Evolutionary conservation across 2,797 vertebrate species (phyloP).

Genomic region (Lepilemur ruficaudatus): DNA sequence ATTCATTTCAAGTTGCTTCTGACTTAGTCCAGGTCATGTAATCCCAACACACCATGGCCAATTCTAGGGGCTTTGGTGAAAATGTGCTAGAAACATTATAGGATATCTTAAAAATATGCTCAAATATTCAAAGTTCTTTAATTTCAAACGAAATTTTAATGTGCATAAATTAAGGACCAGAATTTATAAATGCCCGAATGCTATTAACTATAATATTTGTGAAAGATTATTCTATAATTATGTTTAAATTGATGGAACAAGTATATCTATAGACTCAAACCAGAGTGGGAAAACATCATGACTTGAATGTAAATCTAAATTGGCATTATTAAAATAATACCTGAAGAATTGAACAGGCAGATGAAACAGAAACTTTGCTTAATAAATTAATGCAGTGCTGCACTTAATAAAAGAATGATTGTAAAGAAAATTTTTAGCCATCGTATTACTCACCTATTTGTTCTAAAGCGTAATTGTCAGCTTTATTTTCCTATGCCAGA

Average conservation of each 20-base stretch:
- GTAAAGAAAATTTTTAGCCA: constrained; percentile 66
- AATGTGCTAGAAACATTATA: background rate
- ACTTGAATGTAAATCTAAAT: constrained; percentile 57
- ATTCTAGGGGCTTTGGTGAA: background rate
- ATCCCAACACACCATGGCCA: background rate
- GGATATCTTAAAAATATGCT: background rate
- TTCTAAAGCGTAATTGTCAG: constrained; percentile 76
- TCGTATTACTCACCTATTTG: constrained; percentile 58
- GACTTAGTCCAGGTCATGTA: background rate
- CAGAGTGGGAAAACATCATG: constrained; percentile 26
- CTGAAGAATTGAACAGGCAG: background rate
- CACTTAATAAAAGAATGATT: constrained; percentile 67
- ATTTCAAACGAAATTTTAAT: constrained; percentile 64
- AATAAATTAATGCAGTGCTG: constrained; percentile 57
- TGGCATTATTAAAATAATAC: constrained; percentile 33
- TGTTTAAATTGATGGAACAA: constrained; percentile 58
- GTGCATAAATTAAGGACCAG: constrained; percentile 27
- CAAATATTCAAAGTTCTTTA: constrained; percentile 25
- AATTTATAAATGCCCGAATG: constrained; percentile 47
- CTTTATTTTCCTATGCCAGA: constrained; percentile 80
- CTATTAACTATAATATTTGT: constrained; percentile 63
- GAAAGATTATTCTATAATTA: constrained; percentile 65
- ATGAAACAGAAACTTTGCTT: constrained; percentile 31
- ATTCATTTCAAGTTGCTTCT: constrained; percentile 13
- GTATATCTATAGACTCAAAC: constrained; percentile 13